Evolutionary conservation across 2,888 invertebrate genomes (phyloP).

Genomic region (Heliconius sara): DNA sequence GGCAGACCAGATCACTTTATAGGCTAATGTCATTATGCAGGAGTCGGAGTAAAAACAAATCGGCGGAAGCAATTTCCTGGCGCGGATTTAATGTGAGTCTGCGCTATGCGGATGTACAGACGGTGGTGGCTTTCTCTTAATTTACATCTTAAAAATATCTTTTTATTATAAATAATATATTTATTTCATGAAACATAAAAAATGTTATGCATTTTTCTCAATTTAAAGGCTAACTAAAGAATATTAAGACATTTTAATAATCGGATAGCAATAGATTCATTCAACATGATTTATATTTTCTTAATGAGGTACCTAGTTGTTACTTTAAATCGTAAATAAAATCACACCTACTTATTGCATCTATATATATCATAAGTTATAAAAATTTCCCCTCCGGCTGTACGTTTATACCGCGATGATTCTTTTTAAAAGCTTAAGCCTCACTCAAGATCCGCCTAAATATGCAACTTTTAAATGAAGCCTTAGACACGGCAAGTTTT

Average conservation of each 20-base stretch:
- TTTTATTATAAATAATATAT: not conserved
- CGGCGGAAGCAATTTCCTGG: conserved; percentile 74
- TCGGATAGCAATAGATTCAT: no score
- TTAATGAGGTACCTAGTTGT: no score
- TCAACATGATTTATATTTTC: no score
- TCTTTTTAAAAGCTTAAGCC: conserved; percentile 81
- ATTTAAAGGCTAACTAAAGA: no score
- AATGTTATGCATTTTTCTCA: not conserved
- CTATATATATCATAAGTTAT: not conserved
- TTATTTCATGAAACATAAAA: not conserved
- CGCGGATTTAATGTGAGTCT: conserved; percentile 57
- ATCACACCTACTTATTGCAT: not conserved
- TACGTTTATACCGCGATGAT: conserved; percentile 68
- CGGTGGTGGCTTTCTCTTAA: conserved; percentile 25
- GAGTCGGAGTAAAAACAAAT: conserved; percentile 64
- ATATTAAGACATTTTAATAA: no score
- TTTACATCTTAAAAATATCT: not conserved
- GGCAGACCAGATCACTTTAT: conserved; percentile 43
- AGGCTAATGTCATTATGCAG: conserved; percentile 45
- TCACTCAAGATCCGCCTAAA: conserved; percentile 73
- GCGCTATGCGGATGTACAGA: conserved; percentile 50
- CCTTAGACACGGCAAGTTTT: conserved; percentile 63
- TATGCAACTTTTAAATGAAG: conserved; percentile 83
- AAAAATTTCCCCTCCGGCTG: conserved; percentile 43
- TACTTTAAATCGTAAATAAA: no score